phyloP scores from a whole-genome alignment of 1,140 invertebrate genomes.

The Daktulosphaira vitifoliae region DNA sequence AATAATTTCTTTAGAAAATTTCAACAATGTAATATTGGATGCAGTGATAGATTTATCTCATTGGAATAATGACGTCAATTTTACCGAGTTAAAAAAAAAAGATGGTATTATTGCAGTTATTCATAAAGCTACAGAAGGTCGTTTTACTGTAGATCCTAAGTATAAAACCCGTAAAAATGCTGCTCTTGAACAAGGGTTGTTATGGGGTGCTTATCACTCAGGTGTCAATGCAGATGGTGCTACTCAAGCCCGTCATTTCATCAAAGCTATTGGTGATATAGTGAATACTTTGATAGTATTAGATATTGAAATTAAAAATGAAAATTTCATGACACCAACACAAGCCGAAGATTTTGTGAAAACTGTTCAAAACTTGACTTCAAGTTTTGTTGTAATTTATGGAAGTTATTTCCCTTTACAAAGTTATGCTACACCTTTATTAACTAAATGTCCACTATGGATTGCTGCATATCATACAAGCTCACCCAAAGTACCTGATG shows the following conservation, averaged over 20 bases:
- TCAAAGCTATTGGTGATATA: constrained; percentile 17
- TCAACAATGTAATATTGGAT: neutral
- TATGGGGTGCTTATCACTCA: constrained; percentile 35
- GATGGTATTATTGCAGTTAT: constrained; percentile 25
- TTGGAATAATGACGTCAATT: constrained; percentile 32
- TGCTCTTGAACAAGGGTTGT: constrained; percentile 21
- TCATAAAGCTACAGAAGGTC: constrained; percentile 28
- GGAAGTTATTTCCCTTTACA: neutral
- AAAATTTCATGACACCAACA: constrained; percentile 5
- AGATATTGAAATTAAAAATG: constrained; percentile 9
- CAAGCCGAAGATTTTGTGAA: constrained; percentile 28
- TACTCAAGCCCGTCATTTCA: constrained; percentile 25
- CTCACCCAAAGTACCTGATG: neutral
- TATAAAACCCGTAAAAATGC: neutral
- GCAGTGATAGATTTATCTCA: constrained; percentile 26
- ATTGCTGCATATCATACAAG: neutral
- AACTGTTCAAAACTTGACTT: constrained; percentile 15
- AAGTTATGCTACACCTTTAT: neutral
- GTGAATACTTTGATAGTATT: constrained; percentile 6
- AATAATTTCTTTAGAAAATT: constrained; percentile 17
- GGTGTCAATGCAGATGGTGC: constrained; percentile 11
- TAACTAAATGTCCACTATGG: constrained; percentile 23
- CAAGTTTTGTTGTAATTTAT: constrained; percentile 3
- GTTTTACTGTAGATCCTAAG: neutral
- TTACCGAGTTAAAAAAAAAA: constrained; percentile 1